Percentiles rank a stretch among this genome's conserved stretches.
phyloP scores from a whole-genome alignment of 2,113 vertebrate species.

The Cryptotis parvus region DNA sequence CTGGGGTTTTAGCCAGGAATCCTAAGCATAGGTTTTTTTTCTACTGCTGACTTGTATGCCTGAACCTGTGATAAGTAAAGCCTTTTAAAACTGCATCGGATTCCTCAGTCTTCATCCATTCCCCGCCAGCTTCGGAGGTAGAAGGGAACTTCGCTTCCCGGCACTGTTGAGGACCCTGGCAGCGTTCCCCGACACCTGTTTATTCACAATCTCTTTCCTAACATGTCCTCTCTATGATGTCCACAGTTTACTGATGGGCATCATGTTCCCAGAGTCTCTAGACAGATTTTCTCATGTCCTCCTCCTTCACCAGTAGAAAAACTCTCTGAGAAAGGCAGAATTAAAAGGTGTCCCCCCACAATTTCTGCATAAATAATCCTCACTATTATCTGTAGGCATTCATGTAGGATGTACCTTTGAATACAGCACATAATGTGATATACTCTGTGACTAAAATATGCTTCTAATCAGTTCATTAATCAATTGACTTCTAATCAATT shows the following conservation, averaged over 20 bases:
- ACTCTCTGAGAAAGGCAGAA: background rate
- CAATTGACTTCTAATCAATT: background rate
- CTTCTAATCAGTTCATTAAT: background rate
- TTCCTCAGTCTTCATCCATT: too few relatives aligned
- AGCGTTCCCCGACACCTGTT: too few relatives aligned
- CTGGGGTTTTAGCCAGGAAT: too few relatives aligned
- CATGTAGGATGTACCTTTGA: background rate
- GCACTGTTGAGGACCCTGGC: too few relatives aligned
- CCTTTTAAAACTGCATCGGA: too few relatives aligned
- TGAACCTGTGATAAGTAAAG: too few relatives aligned
- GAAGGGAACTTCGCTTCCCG: too few relatives aligned
- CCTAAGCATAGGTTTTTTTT: too few relatives aligned
- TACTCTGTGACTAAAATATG: background rate
- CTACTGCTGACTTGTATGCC: too few relatives aligned
- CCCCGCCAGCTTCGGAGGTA: too few relatives aligned
- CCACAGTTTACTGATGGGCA: background rate
- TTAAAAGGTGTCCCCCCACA: background rate
- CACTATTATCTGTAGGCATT: background rate
- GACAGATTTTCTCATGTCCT: background rate
- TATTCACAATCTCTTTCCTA: background rate
- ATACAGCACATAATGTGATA: background rate
- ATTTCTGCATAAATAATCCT: background rate
- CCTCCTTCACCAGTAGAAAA: background rate
- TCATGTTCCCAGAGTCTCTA: background rate
- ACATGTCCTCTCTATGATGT: background rate